Evolutionary conservation across 2,113 vertebrate genomes (phyloP), one percentile per base, ranked within the genome.

Genomic region (Rutilus rutilus): DNA sequence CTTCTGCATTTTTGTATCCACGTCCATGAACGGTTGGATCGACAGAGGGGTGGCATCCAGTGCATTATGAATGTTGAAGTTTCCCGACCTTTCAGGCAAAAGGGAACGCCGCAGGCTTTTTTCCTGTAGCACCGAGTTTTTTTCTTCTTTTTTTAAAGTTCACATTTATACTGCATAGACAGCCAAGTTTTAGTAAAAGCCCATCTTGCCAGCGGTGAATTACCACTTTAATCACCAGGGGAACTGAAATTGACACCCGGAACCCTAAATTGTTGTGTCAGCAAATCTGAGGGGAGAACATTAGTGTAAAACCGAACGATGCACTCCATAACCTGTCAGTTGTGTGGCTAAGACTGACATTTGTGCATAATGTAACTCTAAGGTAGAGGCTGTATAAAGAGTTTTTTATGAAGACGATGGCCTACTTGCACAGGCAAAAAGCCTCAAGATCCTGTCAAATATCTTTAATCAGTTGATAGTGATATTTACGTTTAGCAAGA

Each of bases 361-460:
- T 77, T 4, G 21, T 21, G 57, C 14, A 25, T 15, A 64, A 54
- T 47, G 42, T 69, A 83, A 78, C 65, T 69, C 30, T 69, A 69
- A 36, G 87, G 39, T 85, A 71, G 79, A 80, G 57, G 71, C 25
- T 23, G n/a, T 77, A 75, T 84, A 74, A 87, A 87, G 69, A 74
- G 65, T 33, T 75, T 42, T 33, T 27, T 21, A 45, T 14, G 52
- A 84, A 69, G 71, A 73, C 54, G 39, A 60, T 77, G 60, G 75
- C 62, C 69, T 27, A 19, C 27, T 42, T 59, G 5, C 14, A 33
- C 30, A 65, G 15, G 17, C 27, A 19, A 33, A 33, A 47, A 52
- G 57, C 65, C 45, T 54, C 54, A 74, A 54, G 62, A 36, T 78
- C 62, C 52, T 57, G 54, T 8, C 52, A 57, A 21, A 2, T 0